Conservation (phyloP, 23 tunicate species). For the Trididemnum miniatum region DNA sequence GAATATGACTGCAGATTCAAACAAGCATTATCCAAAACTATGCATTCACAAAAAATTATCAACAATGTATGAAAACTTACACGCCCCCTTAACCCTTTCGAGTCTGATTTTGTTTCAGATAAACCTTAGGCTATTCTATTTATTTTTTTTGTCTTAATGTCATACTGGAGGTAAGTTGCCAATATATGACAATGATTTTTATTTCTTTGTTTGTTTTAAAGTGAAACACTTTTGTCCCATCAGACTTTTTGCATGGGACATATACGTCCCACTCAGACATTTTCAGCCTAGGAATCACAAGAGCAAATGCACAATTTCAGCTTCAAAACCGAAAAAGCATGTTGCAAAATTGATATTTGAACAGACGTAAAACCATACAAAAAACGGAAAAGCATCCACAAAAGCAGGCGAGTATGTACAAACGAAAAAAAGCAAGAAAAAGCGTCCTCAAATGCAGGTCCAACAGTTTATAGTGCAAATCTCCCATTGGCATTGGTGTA, state of each 20-base stretch:
- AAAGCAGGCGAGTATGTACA: conserved; percentile 24
- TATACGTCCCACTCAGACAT: conserved; percentile 25
- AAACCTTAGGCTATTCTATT: conserved; percentile 24
- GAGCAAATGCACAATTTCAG: conserved; percentile 20
- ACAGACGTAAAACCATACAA: conserved; percentile 23
- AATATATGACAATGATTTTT: neutral
- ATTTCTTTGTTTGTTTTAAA: conserved; percentile 21
- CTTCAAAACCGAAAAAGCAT: conserved; percentile 20
- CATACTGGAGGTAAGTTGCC: conserved; percentile 25
- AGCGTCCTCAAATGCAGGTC: conserved; percentile 6
- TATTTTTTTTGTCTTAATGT: conserved; percentile 17
- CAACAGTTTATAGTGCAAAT: conserved; percentile 19
- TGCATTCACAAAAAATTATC: too few species aligned
- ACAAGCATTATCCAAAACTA: too few species aligned
- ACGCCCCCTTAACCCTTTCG: conserved; percentile 21
- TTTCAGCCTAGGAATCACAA: neutral
- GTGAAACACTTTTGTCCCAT: conserved; percentile 30
- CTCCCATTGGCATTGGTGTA: conserved; percentile 18
- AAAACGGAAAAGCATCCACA: conserved; percentile 22
- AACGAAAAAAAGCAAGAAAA: conserved; percentile 14
- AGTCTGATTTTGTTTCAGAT: conserved; percentile 23
- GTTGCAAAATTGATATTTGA: conserved; percentile 20
- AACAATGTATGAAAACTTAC: too few species aligned
- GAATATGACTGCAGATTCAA: too few species aligned
- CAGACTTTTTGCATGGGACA: conserved; percentile 36